Evolutionary conservation across 2,888 invertebrate genomes (phyloP).

Genomic region (Cheilosia vernalis): DNA sequence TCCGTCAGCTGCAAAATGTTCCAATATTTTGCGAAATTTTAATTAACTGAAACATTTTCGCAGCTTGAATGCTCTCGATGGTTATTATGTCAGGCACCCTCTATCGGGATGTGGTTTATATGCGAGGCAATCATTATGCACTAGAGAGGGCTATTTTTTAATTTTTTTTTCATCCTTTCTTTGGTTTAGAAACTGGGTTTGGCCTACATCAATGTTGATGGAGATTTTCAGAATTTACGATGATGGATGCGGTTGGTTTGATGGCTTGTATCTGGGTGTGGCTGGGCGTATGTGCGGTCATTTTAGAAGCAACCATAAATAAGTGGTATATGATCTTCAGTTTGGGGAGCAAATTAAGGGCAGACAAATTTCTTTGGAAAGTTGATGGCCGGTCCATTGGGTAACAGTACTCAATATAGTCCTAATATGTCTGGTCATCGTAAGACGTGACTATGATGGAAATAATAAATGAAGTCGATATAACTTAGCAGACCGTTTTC

Average conservation of each 20-base stretch:
- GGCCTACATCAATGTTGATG: constrained; percentile 7
- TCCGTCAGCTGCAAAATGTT: constrained; percentile 42
- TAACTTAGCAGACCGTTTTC: too few species aligned
- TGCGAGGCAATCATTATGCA: constrained; percentile 20
- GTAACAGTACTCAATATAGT: too few species aligned
- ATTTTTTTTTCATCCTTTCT: not conserved
- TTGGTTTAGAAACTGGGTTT: not conserved
- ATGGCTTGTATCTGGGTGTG: not conserved
- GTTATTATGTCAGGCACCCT: not conserved
- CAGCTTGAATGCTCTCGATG: constrained; percentile 1
- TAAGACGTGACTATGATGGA: too few species aligned
- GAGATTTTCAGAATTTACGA: constrained; percentile 11
- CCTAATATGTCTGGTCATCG: too few species aligned
- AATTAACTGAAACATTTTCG: constrained; percentile 57
- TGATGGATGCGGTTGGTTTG: constrained; percentile 19
- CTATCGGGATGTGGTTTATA: not conserved
- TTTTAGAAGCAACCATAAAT: not conserved
- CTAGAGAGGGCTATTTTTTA: not conserved
- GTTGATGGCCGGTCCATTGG: too few species aligned
- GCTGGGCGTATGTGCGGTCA: not conserved
- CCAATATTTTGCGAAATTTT: constrained; percentile 63
- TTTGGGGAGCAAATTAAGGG: too few species aligned
- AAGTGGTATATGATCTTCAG: not conserved
- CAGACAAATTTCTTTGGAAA: too few species aligned
- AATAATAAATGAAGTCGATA: too few species aligned